A percentile compares a stretch with the other conserved stretches of the same genome.
phyloP scores from a whole-genome alignment of 2,797 vertebrate species.

The Galagoides demidoff region DNA sequence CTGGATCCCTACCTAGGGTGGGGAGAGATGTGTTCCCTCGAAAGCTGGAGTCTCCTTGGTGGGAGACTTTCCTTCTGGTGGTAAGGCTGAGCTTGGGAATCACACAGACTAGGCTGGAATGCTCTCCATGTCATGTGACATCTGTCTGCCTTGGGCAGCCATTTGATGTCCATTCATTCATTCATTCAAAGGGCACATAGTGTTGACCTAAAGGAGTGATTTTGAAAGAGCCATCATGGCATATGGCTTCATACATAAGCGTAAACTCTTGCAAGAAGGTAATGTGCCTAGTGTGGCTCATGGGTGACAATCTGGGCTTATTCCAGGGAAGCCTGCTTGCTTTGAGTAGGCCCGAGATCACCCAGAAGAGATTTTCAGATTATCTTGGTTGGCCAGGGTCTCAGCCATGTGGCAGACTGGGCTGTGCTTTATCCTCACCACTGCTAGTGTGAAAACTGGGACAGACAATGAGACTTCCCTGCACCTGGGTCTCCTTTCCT shows the following conservation, averaged over 20 bases:
- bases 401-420: not conserved
- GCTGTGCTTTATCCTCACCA: not conserved
- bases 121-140: not conserved
- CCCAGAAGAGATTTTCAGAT: slow-evolving; percentile 61
- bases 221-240: not conserved
- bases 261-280: not conserved
- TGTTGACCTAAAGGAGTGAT: not conserved
- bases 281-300: not conserved
- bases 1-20: not conserved
- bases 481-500: not conserved
- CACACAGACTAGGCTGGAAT: no score
- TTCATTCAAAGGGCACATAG: not conserved
- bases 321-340: not conserved
- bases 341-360: slow-evolving; percentile 64
- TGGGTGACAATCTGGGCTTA: not conserved
- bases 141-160: no score
- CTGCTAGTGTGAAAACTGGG: not conserved
- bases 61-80: not conserved
- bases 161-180: not conserved
- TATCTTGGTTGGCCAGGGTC: not conserved
- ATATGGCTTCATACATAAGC: not conserved
- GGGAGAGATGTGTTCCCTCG: not conserved
- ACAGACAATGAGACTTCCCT: not conserved
- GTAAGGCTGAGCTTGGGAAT: not conserved
- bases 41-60: not conserved